Evolutionary conservation across 2,888 invertebrate genomes (phyloP), one percentile per base, ranked within the genome.

Genomic region (Aphidius colemani): DNA sequence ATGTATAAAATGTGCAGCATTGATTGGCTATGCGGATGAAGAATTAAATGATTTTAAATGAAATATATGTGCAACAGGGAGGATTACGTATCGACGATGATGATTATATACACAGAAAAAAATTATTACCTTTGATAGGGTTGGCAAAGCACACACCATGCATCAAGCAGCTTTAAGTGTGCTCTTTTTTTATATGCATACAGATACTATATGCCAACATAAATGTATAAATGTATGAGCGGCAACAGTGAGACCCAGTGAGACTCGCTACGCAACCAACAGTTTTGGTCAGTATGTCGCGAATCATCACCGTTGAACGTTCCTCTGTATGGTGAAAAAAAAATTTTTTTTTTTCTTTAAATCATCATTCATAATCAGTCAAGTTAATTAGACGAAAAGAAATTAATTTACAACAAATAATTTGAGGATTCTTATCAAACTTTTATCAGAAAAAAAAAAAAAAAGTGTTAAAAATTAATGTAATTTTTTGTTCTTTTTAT

Each of bases 261-360:
- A 49, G 10, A 41, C 40, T 41, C 13, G 18, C 55, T 46, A 58
- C 60, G 40, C 57, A 51, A 45, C 48, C 46, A 58, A 57, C 57
- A 57, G 61, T 53, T 44, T 53, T 41, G 65, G 65, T 78, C 78
- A 78, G 78, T 78, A 71, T 71, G 70, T 71, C 72, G 73, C 72
- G 75, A 74, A 69, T 77, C 74, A 73, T 71, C 77, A 74, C 62
- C 72, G 74, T 67, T 67, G 71, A 70, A 72, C 71, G 72, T 70
- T 72, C 72, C 67, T 66, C 30, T 66, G 69, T 65, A 57, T 48
- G 65, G 59, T 66, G 53, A 18, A 64, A 50, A 51, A 58, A 39
- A 61, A 45, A 53, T 3, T 41, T 55, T 46, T 18, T 18, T 7
- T 7, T n/a, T n/a, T n/a, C n/a, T n/a, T n/a, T n/a, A n/a, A 11